phyloP scores from a whole-genome alignment of 2,797 vertebrate species.

The Botia kubotai region DNA sequence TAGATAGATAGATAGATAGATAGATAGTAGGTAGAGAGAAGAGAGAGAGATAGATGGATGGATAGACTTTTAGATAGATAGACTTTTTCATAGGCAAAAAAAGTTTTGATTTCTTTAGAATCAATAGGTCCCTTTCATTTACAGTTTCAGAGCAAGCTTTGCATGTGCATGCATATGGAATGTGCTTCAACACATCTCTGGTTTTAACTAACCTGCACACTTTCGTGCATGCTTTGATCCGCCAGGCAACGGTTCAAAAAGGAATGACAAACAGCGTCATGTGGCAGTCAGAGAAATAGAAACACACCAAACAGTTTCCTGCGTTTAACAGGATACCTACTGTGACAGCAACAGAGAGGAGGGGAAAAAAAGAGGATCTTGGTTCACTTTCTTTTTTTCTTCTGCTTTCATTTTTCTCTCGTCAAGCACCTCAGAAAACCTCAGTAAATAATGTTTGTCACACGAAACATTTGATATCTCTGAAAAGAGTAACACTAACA shows the following conservation, averaged over 20 bases:
- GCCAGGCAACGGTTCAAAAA: slow-evolving; percentile 56
- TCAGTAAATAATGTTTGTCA: slow-evolving; percentile 46
- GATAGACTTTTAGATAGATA: no score
- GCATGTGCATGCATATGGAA: slow-evolving; percentile 1
- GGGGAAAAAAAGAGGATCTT: slow-evolving; percentile 21
- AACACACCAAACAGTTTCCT: slow-evolving; percentile 49
- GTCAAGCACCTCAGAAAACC: slow-evolving; percentile 43
- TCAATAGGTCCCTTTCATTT: slow-evolving; percentile 43
- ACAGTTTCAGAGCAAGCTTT: slow-evolving; percentile 35
- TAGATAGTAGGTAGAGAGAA: no score
- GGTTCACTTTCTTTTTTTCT: slow-evolving; percentile 11
- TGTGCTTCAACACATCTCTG: slow-evolving; percentile 52
- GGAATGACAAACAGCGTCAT: slow-evolving; percentile 47
- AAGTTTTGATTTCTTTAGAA: not conserved
- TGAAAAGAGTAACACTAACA: slow-evolving; percentile 45
- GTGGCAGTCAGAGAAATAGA: slow-evolving; percentile 50
- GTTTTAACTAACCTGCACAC: slow-evolving; percentile 58
- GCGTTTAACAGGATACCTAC: slow-evolving; percentile 54
- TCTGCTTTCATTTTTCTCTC: slow-evolving; percentile 15
- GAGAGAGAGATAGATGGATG: no score
- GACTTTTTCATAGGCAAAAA: not conserved
- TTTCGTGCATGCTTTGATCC: slow-evolving; percentile 60
- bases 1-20: not conserved
- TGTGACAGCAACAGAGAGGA: slow-evolving; percentile 52
- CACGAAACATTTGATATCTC: slow-evolving; percentile 41